These are phyloP conservation scores for Symphodus melops DNA, from an alignment of 2,113 vertebrate species.

Conservation along the genomic window DNA sequence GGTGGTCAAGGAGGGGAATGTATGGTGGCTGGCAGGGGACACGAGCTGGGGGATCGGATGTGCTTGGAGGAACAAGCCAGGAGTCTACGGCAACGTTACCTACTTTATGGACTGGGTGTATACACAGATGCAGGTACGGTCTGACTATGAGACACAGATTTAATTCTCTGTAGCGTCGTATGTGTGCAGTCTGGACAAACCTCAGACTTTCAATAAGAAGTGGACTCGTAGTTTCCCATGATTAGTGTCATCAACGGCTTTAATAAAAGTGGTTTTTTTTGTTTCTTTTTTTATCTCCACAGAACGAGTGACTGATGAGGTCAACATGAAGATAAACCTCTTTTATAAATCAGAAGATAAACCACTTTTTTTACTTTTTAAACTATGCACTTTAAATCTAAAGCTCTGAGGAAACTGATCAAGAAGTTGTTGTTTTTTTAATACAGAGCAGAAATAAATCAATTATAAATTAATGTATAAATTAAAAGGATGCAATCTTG, in stretches of 20 bases:
- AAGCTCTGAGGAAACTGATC: neutral
- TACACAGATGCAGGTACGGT: constrained; percentile 87
- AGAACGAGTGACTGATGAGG: constrained; percentile 46
- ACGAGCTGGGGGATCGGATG: constrained; percentile 94
- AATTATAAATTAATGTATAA: no score
- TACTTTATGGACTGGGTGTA: constrained; percentile 89
- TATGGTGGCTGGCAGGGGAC: constrained; percentile 94
- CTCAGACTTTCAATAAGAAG: no score
- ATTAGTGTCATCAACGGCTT: no score
- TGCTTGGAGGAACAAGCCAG: constrained; percentile 84
- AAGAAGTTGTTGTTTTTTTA: neutral
- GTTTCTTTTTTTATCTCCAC: constrained; percentile 18
- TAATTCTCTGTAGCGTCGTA: neutral
- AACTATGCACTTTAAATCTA: constrained; percentile 51
- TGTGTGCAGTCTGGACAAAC: neutral
- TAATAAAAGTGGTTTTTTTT: neutral
- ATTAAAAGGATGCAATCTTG: neutral
- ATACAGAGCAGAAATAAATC: neutral
- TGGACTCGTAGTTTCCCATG: neutral
- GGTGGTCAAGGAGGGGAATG: constrained; percentile 76
- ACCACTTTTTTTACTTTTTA: neutral
- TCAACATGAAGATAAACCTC: constrained; percentile 6
- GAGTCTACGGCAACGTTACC: constrained; percentile 90
- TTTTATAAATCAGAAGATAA: neutral
- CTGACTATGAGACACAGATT: neutral